These are phyloP conservation scores for Melanotaenia maccullochi DNA, from an alignment of 2,797 vertebrate species.

Conservation along the genomic window DNA sequence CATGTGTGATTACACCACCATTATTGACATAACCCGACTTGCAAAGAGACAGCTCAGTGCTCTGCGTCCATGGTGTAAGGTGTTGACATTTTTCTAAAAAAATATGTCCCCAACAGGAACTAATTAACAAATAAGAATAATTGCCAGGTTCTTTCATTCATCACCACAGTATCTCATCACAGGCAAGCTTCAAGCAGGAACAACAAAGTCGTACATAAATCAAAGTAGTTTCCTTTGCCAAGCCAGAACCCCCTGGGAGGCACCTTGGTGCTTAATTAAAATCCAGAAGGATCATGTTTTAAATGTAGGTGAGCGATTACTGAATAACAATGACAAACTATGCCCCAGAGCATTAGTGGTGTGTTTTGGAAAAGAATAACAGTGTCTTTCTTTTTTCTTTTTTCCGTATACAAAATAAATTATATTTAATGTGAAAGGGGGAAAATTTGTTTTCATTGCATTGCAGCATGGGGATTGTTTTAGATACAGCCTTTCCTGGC, in stretches of 20 bases:
- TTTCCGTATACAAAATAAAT: conserved; percentile 66
- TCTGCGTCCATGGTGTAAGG: conserved; percentile 51
- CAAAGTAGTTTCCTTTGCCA: conserved; percentile 86
- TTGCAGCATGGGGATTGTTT: conserved; percentile 50
- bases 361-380: conserved; percentile 79
- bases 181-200: conserved; percentile 81
- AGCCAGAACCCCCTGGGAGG: conserved; percentile 81
- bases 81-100: conserved; percentile 58
- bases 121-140: conserved; percentile 85
- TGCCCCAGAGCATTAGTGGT: conserved; percentile 77
- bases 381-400: conserved; percentile 58
- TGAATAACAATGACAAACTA: conserved; percentile 88
- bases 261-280: conserved; percentile 88
- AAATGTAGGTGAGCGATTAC: conserved; percentile 85
- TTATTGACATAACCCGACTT: conserved; percentile 23
- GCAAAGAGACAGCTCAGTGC: conserved; percentile 47
- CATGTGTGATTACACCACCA: neutral
- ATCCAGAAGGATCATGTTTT: conserved; percentile 89
- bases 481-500: conserved; percentile 67
- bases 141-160: conserved; percentile 75
- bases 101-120: conserved; percentile 75
- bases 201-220: conserved; percentile 87
- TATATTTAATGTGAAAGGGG: conserved; percentile 66
- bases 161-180: conserved; percentile 77
- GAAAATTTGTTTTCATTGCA: conserved; percentile 38